Conservation (phyloP, 2,888 invertebrate species). For the Pimpla rufipes region DNA sequence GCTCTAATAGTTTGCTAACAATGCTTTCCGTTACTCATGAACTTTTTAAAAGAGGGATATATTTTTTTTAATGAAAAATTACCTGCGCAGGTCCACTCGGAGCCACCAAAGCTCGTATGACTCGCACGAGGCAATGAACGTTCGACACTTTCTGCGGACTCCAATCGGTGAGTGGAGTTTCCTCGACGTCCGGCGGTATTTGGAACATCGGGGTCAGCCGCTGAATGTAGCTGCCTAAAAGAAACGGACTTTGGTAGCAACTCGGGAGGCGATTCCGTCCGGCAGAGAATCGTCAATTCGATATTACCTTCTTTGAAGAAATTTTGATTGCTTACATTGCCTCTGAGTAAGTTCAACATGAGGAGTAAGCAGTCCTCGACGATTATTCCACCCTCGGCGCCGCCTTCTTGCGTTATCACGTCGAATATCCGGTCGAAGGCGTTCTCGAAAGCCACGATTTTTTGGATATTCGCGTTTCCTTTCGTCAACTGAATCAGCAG, state of each 20-base stretch:
- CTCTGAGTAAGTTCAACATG: constrained; percentile 96
- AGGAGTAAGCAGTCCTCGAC: constrained; percentile 98
- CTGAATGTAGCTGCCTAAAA: constrained; percentile 94
- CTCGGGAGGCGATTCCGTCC: neutral
- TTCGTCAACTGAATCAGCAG: constrained; percentile 96
- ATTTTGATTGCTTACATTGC: constrained; percentile 98
- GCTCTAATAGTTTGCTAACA: no score
- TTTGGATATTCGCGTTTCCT: constrained; percentile 98
- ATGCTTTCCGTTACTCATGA: no score
- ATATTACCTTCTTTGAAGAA: constrained; percentile 96
- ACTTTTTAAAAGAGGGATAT: no score
- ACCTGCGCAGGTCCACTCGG: constrained; percentile 97
- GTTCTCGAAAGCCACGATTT: constrained; percentile 99
- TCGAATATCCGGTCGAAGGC: constrained; percentile 98
- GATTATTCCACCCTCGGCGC: constrained; percentile 97
- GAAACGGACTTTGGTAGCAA: constrained; percentile 21
- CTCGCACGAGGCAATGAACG: constrained; percentile 95
- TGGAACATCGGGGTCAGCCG: constrained; percentile 95
- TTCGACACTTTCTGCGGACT: constrained; percentile 97
- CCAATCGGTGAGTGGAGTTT: constrained; percentile 90
- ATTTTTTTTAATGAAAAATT: no score
- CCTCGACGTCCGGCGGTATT: constrained; percentile 90
- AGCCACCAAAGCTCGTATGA: constrained; percentile 96
- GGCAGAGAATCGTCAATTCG: constrained; percentile 3
- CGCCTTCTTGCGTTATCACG: constrained; percentile 96